Evolutionary conservation across 2,113 vertebrate genomes (phyloP).

Genomic region (Leucopsar rothschildi): DNA sequence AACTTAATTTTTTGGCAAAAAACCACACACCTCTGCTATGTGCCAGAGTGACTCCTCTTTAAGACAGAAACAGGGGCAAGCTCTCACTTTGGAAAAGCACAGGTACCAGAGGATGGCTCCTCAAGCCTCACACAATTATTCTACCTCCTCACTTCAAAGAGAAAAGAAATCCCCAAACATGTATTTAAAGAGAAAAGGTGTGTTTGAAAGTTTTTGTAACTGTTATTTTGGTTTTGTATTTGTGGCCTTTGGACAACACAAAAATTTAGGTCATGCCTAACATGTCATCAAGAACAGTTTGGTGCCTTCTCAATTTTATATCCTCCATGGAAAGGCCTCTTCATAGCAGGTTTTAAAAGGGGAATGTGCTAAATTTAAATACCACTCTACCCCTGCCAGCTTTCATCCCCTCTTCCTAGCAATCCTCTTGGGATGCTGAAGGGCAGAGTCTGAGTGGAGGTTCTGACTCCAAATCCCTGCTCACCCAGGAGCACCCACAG

Average conservation of each 20-base stretch:
- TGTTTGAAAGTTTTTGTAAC: not conserved
- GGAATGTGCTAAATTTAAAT: not conserved
- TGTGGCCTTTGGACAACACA: not conserved
- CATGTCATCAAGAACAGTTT: not conserved
- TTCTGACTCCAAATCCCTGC: not conserved
- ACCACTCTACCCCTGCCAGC: not conserved
- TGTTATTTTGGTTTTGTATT: not conserved
- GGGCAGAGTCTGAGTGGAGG: not conserved
- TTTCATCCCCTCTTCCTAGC: not conserved
- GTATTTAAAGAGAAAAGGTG: not conserved
- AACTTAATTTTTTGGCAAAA: not conserved
- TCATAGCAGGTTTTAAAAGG: not conserved
- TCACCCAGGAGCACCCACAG: not conserved
- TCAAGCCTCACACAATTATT: not conserved
- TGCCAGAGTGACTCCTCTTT: not conserved
- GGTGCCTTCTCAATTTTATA: not conserved
- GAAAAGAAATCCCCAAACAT: not conserved
- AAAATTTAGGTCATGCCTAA: not conserved
- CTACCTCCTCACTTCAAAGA: not conserved
- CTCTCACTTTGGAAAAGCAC: not conserved
- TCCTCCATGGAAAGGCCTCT: not conserved
- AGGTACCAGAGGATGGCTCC: not conserved
- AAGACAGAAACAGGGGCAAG: not conserved
- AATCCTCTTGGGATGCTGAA: accelerated
- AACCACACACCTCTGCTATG: not conserved